Evolutionary conservation across 2,113 vertebrate genomes (phyloP), one percentile per base, ranked within the genome.

Genomic region (Nesoenas mayeri): DNA sequence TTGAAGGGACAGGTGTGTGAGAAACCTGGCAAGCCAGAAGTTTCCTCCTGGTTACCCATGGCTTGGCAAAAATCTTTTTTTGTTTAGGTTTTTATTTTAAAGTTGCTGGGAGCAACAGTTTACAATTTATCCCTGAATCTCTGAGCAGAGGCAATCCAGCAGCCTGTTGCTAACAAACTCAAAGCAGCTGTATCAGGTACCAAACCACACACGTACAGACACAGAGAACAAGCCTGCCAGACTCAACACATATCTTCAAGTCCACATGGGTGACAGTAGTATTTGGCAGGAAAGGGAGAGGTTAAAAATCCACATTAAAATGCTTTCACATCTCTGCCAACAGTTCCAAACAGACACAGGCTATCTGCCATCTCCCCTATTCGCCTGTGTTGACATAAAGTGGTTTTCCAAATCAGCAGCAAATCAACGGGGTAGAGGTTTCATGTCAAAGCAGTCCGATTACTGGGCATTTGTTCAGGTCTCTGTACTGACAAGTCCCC

Each of bases 291-390:
- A 95, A 95, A 94, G 60, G 70, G 70, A 83, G 79, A 91, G 38
- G 74, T 91, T 93, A 85, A 93, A 95, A 88, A 84, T 74, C 47
- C 72, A 89, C 64, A 54, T 67, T 65, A 44, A 71, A 86, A 74
- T 3, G 5, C 64, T 88, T 88, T 93, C 84, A 88, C 57, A 56
- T 90, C 58, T 78, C 72, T 82, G 79, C 75, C 85, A 94, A 62
- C 42, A 56, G 51, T 61, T 78, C 64, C 28, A 51, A 62, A 88
- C 0, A 1, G 50, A 67, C 53, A 24, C 19, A 29, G 86, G 60
- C 66, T 91, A 12, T 61, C 66, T 93, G 56, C 58, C 65, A 36
- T 54, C 71, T 79, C 69, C 42, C 48, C 19, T 89, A 3, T 71
- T 73, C 54, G 78, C 65, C 72, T 56, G 3, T 36, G 77, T 70